Conservation (phyloP, 2,888 invertebrate genomes). For the Spodoptera exigua region DNA sequence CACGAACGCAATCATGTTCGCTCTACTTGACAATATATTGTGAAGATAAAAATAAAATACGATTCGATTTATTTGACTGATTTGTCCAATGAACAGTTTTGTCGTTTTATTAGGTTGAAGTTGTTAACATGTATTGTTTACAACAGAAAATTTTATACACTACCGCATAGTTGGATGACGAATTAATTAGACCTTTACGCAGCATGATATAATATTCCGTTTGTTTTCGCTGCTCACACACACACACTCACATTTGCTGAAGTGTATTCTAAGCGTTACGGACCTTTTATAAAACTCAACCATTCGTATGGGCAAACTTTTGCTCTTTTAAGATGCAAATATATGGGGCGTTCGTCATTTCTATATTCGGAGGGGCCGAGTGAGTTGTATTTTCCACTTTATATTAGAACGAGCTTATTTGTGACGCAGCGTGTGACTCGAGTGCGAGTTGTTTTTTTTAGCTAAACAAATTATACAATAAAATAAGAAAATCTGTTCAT, state of each 20-base stretch:
- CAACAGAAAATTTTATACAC: neutral
- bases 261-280: constrained; percentile 33
- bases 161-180: neutral
- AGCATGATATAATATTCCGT: constrained; percentile 1
- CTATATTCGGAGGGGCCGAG: constrained; percentile 37
- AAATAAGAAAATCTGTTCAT: constrained; percentile 8
- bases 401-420: constrained; percentile 18
- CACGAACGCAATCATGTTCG: constrained; percentile 15
- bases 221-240: constrained; percentile 7
- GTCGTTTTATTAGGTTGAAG: neutral
- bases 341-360: constrained; percentile 53
- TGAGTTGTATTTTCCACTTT: constrained; percentile 16
- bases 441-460: neutral
- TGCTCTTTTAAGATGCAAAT: constrained; percentile 62
- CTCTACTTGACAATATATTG: neutral
- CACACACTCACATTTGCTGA: constrained; percentile 7
- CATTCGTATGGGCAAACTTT: constrained; percentile 53
- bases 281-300: constrained; percentile 52
- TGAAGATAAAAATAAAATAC: neutral
- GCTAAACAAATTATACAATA: neutral
- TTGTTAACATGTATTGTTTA: constrained; percentile 1
- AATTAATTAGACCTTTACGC: constrained; percentile 20
- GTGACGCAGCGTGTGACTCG: constrained; percentile 1
- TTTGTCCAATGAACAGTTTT: too few species aligned
- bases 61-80: neutral